Conservation (phyloP, 2,113 vertebrate species). For the Myotis brandtii region DNA sequence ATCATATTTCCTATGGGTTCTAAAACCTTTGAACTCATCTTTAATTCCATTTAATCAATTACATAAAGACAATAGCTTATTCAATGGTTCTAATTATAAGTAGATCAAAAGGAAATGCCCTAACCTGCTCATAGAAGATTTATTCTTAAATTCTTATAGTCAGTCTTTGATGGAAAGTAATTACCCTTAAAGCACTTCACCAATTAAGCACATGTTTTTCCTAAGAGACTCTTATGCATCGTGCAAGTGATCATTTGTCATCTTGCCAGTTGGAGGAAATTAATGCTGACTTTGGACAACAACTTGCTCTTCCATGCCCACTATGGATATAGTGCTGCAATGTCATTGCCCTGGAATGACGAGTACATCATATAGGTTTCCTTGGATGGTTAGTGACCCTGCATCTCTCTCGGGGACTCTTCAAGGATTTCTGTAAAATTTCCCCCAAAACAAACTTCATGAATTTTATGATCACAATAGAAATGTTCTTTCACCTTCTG, state of each 20-base stretch:
- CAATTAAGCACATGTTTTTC: slow-evolving; percentile 45
- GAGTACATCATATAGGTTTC: not conserved
- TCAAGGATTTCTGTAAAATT: not conserved
- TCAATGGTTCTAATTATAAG: slow-evolving; percentile 46
- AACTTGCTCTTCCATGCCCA: not conserved
- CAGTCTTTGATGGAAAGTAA: slow-evolving; percentile 58
- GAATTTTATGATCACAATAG: not conserved
- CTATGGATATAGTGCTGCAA: not conserved
- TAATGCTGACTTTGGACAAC: not conserved
- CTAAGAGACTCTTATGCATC: not conserved
- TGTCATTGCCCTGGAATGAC: not conserved
- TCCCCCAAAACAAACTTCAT: not conserved
- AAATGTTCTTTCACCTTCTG: not conserved
- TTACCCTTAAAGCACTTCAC: slow-evolving; percentile 46
- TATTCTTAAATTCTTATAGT: slow-evolving; percentile 1
- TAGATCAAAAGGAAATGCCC: slow-evolving; percentile 19
- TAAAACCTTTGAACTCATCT: not conserved
- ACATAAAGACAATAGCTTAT: not conserved
- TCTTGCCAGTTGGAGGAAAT: slow-evolving; percentile 19
- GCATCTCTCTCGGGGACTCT: not conserved
- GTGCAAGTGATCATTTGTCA: slow-evolving; percentile 47
- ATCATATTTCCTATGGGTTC: not conserved
- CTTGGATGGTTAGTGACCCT: not conserved
- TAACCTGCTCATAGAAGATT: not conserved
- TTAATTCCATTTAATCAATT: slow-evolving; percentile 30